Conservation (phyloP, 2,113 vertebrate species). For the Melanerpes formicivorus region DNA sequence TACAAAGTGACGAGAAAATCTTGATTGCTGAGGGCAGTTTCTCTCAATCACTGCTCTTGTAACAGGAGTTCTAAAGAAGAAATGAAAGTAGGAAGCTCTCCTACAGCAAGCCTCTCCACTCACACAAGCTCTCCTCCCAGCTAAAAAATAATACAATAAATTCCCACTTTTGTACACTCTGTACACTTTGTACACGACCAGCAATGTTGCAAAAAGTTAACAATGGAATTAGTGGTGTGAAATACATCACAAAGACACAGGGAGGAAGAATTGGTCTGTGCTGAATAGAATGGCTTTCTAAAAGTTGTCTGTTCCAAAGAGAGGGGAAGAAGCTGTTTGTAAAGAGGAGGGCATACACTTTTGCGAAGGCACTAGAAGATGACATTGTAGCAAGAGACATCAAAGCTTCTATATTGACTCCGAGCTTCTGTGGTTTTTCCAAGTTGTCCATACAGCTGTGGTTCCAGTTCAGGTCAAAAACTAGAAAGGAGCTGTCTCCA, state of each 20-base stretch:
- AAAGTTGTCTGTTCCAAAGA: neutral
- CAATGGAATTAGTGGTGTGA: neutral
- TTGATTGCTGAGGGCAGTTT: neutral
- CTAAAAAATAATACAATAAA: neutral
- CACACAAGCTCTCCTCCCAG: neutral
- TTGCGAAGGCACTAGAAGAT: neutral
- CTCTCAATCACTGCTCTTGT: neutral
- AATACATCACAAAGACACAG: neutral
- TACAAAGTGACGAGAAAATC: constrained; percentile 6
- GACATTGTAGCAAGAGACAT: neutral
- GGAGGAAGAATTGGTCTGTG: neutral
- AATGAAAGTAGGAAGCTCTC: neutral
- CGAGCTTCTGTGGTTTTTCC: neutral
- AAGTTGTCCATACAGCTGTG: neutral
- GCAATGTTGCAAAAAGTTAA: neutral
- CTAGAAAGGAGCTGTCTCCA: neutral
- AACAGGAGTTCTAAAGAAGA: neutral
- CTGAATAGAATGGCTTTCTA: neutral
- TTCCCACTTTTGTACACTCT: neutral
- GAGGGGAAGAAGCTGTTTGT: neutral
- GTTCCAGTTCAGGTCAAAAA: neutral
- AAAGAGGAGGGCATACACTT: neutral
- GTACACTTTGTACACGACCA: neutral
- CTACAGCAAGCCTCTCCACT: neutral
- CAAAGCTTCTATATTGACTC: accelerated